Conservation (phyloP, 1,140 invertebrate genomes). For the Euura saliciscinereae region DNA sequence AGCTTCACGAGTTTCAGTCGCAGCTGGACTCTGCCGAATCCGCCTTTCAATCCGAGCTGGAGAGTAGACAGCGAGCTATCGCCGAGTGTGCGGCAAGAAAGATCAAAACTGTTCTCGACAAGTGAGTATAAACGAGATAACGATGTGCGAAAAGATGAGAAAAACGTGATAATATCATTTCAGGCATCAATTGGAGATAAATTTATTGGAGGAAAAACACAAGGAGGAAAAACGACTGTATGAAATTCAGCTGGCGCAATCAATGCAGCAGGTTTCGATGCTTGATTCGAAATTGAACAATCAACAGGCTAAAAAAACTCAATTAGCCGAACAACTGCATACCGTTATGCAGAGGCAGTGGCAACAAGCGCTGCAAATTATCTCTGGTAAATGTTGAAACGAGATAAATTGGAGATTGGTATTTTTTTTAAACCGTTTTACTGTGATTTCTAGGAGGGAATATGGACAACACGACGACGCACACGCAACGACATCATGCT, state of each 20-base stretch:
- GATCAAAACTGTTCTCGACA: slow-evolving; percentile 74
- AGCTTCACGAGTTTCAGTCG: slow-evolving; percentile 77
- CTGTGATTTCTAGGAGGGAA: slow-evolving; percentile 42
- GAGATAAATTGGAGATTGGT: no score
- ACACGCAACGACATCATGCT: slow-evolving; percentile 41
- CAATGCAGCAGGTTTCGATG: slow-evolving; percentile 66
- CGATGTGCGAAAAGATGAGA: neutral
- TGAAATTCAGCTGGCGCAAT: slow-evolving; percentile 70
- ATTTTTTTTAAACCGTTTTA: neutral
- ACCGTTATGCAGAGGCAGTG: slow-evolving; percentile 80
- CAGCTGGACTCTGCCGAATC: slow-evolving; percentile 73
- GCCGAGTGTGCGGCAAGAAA: slow-evolving; percentile 73
- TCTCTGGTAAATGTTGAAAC: slow-evolving; percentile 58
- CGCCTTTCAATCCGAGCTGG: slow-evolving; percentile 68
- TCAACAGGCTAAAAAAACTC: slow-evolving; percentile 64
- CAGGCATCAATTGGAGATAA: slow-evolving; percentile 75
- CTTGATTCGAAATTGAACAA: slow-evolving; percentile 65
- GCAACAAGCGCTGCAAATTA: slow-evolving; percentile 75
- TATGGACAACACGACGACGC: slow-evolving; percentile 39
- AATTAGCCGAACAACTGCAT: slow-evolving; percentile 76
- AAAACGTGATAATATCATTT: slow-evolving; percentile 34
- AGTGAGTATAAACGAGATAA: slow-evolving; percentile 58
- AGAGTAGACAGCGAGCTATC: slow-evolving; percentile 68
- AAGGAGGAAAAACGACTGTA: slow-evolving; percentile 74
- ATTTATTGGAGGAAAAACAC: slow-evolving; percentile 78